Evolutionary conservation across 2,113 vertebrate genomes (phyloP).

Genomic region (Bubo scandiacus): DNA sequence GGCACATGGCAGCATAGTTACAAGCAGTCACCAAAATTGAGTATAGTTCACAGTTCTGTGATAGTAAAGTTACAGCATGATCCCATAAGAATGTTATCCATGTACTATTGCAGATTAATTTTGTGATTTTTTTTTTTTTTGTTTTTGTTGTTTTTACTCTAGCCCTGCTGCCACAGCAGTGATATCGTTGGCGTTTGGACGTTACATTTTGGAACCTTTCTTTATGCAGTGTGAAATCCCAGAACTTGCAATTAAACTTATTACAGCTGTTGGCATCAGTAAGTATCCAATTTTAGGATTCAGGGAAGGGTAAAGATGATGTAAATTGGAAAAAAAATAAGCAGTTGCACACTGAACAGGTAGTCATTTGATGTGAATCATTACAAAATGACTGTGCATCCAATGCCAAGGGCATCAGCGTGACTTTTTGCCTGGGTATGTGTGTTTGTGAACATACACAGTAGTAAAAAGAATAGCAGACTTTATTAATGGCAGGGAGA

Average conservation of each 20-base stretch:
- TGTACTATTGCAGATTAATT: background rate
- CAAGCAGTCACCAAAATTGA: background rate
- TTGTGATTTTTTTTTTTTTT: background rate
- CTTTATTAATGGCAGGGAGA: background rate
- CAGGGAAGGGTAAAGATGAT: background rate
- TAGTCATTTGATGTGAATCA: background rate
- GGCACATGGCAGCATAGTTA: background rate
- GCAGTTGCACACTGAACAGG: background rate
- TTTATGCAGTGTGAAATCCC: constrained; percentile 93
- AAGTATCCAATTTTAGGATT: constrained; percentile 67
- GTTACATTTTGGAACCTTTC: constrained; percentile 92
- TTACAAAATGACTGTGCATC: background rate
- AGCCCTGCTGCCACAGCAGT: constrained; percentile 93
- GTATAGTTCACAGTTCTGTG: background rate
- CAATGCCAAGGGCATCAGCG: background rate
- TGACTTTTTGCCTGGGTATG: background rate
- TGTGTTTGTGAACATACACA: background rate
- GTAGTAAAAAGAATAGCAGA: background rate
- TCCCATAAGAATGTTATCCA: background rate
- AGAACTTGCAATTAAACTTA: constrained; percentile 87
- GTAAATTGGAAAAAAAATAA: background rate
- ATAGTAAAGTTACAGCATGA: background rate
- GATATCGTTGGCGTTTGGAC: constrained; percentile 93
- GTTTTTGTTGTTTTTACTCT: background rate
- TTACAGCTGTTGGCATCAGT: constrained; percentile 92